Percentiles rank a stretch among this genome's conserved stretches.
phyloP scores from a whole-genome alignment of 1,140 invertebrate species.

The Pseudachorutes palmiensis region DNA sequence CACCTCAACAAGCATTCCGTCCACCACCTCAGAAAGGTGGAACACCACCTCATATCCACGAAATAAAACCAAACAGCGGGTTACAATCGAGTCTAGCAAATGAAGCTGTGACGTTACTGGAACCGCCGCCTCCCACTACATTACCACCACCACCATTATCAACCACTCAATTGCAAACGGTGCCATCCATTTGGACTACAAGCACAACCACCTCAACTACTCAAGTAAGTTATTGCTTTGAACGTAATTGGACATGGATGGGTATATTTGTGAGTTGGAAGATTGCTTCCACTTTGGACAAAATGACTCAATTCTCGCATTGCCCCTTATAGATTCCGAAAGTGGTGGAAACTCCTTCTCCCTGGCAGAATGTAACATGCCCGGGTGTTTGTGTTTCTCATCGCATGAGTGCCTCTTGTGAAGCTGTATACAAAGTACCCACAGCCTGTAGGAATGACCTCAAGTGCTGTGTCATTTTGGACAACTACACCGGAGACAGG shows the following conservation, averaged over 20 bases:
- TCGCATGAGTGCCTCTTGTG: conserved; percentile 70
- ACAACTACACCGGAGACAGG: conserved; percentile 10
- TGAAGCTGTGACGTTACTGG: not conserved
- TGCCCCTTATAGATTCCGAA: too few relatives aligned
- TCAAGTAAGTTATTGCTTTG: not conserved
- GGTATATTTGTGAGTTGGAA: too few relatives aligned
- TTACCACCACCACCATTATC: not conserved
- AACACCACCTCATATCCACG: not conserved
- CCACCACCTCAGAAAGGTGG: too few relatives aligned
- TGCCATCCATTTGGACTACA: not conserved
- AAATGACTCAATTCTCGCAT: too few relatives aligned
- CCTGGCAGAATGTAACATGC: conserved; percentile 45
- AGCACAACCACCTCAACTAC: not conserved
- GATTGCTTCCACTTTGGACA: too few relatives aligned
- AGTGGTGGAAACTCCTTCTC: too few relatives aligned
- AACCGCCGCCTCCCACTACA: not conserved
- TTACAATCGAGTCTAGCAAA: not conserved
- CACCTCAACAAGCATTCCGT: too few relatives aligned
- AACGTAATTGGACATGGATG: too few relatives aligned
- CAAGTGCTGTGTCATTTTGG: conserved; percentile 59
- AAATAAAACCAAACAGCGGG: not conserved
- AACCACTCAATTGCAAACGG: not conserved
- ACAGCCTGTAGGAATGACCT: conserved; percentile 59
- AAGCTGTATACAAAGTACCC: conserved; percentile 61
- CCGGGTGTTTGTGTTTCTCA: conserved; percentile 73